These are phyloP conservation scores for Trissonchulus latispiculum DNA, from an alignment of 2,888 invertebrate genomes.

Conservation along the genomic window DNA sequence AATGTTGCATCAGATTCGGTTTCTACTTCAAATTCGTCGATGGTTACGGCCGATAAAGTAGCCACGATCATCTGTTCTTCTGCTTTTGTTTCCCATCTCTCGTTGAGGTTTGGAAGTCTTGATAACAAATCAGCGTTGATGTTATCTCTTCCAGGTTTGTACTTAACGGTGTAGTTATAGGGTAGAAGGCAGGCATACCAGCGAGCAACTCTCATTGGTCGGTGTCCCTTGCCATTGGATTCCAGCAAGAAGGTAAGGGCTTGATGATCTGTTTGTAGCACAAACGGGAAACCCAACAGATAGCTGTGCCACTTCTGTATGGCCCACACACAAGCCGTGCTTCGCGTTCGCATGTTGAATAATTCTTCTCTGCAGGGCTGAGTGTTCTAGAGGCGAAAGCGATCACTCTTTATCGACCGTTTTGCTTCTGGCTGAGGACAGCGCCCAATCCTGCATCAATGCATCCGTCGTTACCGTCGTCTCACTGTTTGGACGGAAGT, in stretches of 20 bases:
- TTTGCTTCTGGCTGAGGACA: background rate
- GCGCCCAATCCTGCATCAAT: background rate
- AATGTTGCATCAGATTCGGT: too few species aligned
- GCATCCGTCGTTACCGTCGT: background rate
- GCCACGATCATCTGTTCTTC: too few species aligned
- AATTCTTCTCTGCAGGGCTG: background rate
- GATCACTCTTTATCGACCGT: background rate
- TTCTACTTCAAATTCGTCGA: too few species aligned
- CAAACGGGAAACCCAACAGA: background rate
- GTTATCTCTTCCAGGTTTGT: too few species aligned
- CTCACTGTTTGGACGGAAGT: background rate
- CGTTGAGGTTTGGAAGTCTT: too few species aligned
- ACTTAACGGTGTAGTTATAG: too few species aligned
- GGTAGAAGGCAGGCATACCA: too few species aligned
- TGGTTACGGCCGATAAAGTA: too few species aligned
- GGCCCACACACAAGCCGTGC: background rate
- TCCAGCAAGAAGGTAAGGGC: background rate
- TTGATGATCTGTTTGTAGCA: background rate
- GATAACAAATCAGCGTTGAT: too few species aligned
- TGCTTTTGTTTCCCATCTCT: too few species aligned
- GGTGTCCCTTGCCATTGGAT: background rate
- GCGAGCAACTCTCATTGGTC: too few species aligned
- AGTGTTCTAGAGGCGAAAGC: background rate
- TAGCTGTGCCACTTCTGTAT: background rate
- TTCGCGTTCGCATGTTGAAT: background rate